Conservation (phyloP, 2,797 vertebrate species). For the Peromyscus melanophrys region DNA sequence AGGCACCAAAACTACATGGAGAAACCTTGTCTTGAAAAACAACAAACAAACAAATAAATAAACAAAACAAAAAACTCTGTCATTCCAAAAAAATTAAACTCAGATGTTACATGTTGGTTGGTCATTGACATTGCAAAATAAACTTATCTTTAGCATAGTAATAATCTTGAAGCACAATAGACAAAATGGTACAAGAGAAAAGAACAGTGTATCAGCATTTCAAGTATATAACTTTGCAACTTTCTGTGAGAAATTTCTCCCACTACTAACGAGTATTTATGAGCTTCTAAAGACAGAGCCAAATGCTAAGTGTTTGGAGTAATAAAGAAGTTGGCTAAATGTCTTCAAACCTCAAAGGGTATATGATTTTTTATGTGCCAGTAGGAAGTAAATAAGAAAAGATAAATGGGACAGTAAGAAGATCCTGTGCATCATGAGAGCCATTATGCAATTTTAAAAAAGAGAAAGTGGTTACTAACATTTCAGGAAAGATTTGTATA, state of each 20-base stretch:
- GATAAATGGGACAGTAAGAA: background rate
- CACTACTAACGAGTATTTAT: background rate
- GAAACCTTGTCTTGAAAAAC: no score
- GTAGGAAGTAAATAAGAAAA: conserved; percentile 20
- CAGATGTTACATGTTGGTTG: background rate
- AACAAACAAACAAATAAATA: no score
- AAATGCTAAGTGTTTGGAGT: background rate
- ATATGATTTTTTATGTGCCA: background rate
- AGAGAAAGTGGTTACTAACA: background rate
- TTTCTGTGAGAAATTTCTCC: background rate
- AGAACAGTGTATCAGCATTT: background rate
- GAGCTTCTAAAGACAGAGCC: background rate
- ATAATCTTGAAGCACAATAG: background rate
- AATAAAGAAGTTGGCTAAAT: conserved; percentile 28
- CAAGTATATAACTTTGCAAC: background rate
- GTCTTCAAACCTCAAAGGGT: background rate
- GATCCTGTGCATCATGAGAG: background rate
- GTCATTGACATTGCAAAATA: background rate
- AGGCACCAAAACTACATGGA: no score
- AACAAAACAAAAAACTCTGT: background rate
- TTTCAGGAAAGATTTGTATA: background rate
- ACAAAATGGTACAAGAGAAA: background rate
- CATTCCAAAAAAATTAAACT: conserved; percentile 27
- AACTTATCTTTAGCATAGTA: background rate
- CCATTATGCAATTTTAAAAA: background rate